Conservation (phyloP, 2,797 vertebrate species). For the Emydoidea blandingii region DNA sequence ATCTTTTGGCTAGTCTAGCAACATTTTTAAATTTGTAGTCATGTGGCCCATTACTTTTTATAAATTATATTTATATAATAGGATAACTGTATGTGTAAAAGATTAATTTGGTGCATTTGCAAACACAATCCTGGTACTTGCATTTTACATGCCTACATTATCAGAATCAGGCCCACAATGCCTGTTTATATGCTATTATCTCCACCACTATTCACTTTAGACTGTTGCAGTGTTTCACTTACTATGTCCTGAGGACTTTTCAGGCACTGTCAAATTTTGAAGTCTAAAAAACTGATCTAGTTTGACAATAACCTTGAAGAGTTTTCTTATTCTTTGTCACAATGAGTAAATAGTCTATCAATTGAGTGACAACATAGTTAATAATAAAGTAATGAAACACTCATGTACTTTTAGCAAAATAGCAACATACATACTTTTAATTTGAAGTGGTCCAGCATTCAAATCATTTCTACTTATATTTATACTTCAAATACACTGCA, state of each 20-base stretch:
- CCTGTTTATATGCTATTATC: neutral
- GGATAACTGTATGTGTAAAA: neutral
- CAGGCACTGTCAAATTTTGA: neutral
- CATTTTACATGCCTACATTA: slow-evolving; percentile 7
- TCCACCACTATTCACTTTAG: neutral
- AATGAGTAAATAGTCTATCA: neutral
- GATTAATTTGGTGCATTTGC: neutral
- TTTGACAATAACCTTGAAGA: slow-evolving; percentile 17
- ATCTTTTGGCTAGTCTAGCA: neutral
- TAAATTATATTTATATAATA: neutral
- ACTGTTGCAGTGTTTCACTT: slow-evolving; percentile 5
- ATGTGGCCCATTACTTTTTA: neutral
- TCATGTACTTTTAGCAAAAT: neutral
- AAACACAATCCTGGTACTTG: neutral
- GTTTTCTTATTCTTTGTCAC: neutral
- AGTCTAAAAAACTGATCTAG: neutral
- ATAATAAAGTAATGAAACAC: neutral
- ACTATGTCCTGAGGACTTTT: neutral
- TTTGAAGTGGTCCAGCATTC: neutral
- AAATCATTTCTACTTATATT: neutral
- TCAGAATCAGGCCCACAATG: neutral
- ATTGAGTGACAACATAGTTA: neutral
- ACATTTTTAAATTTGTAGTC: neutral
- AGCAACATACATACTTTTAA: neutral
- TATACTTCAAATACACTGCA: neutral